Percentiles rank a stretch among this genome's conserved stretches.
These are phyloP conservation scores for Tortrix viridana DNA, from an alignment of 2,888 invertebrate genomes.

Conservation along the genomic window DNA sequence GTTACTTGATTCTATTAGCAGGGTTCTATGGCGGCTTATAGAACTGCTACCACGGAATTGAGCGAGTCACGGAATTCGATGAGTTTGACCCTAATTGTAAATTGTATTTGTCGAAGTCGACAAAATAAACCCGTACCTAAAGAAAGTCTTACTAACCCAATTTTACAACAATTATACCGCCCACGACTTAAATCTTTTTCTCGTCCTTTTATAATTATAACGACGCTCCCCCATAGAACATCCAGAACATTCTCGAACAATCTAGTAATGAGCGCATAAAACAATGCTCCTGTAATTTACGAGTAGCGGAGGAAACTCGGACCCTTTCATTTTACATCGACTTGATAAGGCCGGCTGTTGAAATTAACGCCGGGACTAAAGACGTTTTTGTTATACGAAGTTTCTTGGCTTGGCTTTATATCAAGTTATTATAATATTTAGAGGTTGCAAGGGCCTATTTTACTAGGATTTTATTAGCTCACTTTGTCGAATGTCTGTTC, in stretches of 20 bases:
- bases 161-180: conserved; percentile 47
- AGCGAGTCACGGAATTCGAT: too few relatives aligned
- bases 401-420: too few relatives aligned
- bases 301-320: conserved; percentile 57
- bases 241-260: conserved; percentile 65
- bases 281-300: conserved; percentile 75
- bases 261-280: conserved; percentile 76
- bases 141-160: conserved; percentile 12
- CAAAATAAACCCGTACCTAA: too few relatives aligned
- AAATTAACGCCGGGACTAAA: conserved; percentile 65
- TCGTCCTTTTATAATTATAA: conserved; percentile 59
- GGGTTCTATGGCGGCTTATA: too few relatives aligned
- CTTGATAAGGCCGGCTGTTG: conserved; percentile 62
- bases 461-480: too few relatives aligned
- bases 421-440: too few relatives aligned
- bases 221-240: conserved; percentile 50
- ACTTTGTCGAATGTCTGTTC: too few relatives aligned
- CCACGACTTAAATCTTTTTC: conserved; percentile 42
- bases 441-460: too few relatives aligned
- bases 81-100: too few relatives aligned
- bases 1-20: too few relatives aligned
- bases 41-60: too few relatives aligned
- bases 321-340: conserved; percentile 58
- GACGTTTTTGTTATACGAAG: conserved; percentile 16
- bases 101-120: too few relatives aligned